Base-by-base conservation (phyloP, 2,797 vertebrate species). In the Oryzias dopingdopingensis region DNA sequence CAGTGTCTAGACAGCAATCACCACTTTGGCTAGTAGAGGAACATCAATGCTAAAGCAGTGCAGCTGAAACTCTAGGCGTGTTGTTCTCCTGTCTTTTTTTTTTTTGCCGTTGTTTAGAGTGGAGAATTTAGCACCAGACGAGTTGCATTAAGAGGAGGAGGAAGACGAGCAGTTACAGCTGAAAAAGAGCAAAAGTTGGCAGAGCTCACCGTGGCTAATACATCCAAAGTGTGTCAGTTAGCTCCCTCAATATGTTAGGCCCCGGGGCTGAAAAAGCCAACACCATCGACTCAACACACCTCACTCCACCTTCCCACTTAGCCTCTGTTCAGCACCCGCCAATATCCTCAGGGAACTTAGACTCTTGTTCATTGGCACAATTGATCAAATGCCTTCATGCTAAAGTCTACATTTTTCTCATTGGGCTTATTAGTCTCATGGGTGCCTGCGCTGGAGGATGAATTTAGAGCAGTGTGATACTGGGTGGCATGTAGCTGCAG, bases 11-110 rank as follows among this genome's bases (percentile, higher is more conserved):
- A 92, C 89, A 4, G 87, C 83, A 86, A 89, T 82, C 87, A 87
- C 76, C 82, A 85, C 82, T 88, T 82, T 87, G 84, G 85, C 82
- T 57, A 65, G 52, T 50, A 45, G 76, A 74, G 80, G 85, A 89
- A 90, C 83, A 77, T 91, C 91, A 59, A 92, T 92, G 83, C 90
- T 92, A 92, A 93, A 90, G 82, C 68, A 81, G 91, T 92, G 86
- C 70, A 70, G 73, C 67, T 85, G 87, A 89, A 93, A 91, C 78
- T 76, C 70, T 53, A 87, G 72, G 81, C 79, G 62, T 76, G 79
- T 77, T 72, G 79, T 77, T 72, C 80, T 57, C 49, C 56, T 24
- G 52, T 62, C 70, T 49, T 60, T 32, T 2, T 12, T 2, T 12
- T 37, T 13, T 12, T 13, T 37, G 10, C 10, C 12, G 12, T 37